phyloP scores from a whole-genome alignment of 2,888 invertebrate genomes.

The Unio pictorum region DNA sequence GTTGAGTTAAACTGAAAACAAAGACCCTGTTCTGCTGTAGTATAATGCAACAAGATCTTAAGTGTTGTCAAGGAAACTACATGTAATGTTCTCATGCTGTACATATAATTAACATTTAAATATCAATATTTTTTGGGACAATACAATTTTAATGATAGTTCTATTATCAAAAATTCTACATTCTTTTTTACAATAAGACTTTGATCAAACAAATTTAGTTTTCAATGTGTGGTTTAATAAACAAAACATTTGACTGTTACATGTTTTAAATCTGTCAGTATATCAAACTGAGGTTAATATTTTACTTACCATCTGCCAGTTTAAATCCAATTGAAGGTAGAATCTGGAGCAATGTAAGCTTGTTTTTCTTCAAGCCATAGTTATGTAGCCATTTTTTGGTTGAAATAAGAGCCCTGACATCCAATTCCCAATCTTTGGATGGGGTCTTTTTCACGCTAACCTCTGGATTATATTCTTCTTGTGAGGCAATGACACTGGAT shows the following conservation, averaged over 20 bases:
- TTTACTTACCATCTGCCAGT: conserved; percentile 63
- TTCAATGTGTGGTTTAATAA: background rate
- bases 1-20: too few relatives aligned
- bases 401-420: conserved; percentile 61
- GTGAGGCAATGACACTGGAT: conserved; percentile 22
- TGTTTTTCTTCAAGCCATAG: conserved; percentile 66
- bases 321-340: conserved; percentile 68
- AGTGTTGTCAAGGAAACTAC: too few relatives aligned
- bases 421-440: conserved; percentile 65
- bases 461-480: conserved; percentile 49
- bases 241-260: background rate
- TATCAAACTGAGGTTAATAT: background rate
- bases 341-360: conserved; percentile 61
- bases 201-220: background rate
- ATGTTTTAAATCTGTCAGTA: background rate
- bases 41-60: too few relatives aligned
- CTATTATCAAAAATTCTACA: background rate
- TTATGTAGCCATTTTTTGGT: conserved; percentile 67
- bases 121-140: too few relatives aligned
- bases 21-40: too few relatives aligned
- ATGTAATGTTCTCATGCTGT: too few relatives aligned
- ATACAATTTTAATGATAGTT: too few relatives aligned
- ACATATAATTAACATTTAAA: too few relatives aligned
- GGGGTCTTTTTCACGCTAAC: conserved; percentile 48
- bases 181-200: background rate